Evolutionary conservation across 1,140 invertebrate species (phyloP).

Genomic region (Pissodes strobi): DNA sequence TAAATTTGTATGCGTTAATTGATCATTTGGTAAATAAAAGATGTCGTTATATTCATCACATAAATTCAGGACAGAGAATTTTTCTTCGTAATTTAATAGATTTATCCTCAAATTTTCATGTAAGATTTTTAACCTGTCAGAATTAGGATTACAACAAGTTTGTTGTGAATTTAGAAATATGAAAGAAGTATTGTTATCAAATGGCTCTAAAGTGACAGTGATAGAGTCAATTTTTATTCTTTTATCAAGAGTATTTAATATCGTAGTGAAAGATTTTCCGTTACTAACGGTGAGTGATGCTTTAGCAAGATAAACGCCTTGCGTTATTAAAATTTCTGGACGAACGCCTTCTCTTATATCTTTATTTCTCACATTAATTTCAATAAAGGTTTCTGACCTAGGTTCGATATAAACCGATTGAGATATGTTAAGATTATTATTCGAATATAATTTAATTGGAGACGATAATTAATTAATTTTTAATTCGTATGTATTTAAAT

Average conservation of each 20-base stretch:
- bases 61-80: constrained; percentile 7
- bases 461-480: neutral
- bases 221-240: neutral
- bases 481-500: neutral
- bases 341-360: constrained; percentile 19
- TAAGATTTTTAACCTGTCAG: too few species aligned
- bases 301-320: constrained; percentile 30
- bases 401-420: neutral
- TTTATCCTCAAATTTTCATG: constrained; percentile 27
- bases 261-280: constrained; percentile 16
- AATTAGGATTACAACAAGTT: neutral
- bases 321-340: constrained; percentile 16
- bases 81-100: constrained; percentile 29
- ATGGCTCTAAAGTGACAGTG: neutral
- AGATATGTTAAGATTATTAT: neutral
- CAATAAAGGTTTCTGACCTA: constrained; percentile 20
- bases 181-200: constrained; percentile 19
- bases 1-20: constrained; percentile 32
- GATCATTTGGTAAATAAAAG: constrained; percentile 38
- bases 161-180: neutral
- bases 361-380: constrained; percentile 23
- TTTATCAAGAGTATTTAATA: constrained; percentile 26
- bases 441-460: neutral
- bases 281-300: constrained; percentile 23
- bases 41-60: constrained; percentile 38